Evolutionary conservation across 2,797 vertebrate species (phyloP), one percentile per base, ranked within the genome.

Genomic region (Leptoclinus maculatus): DNA sequence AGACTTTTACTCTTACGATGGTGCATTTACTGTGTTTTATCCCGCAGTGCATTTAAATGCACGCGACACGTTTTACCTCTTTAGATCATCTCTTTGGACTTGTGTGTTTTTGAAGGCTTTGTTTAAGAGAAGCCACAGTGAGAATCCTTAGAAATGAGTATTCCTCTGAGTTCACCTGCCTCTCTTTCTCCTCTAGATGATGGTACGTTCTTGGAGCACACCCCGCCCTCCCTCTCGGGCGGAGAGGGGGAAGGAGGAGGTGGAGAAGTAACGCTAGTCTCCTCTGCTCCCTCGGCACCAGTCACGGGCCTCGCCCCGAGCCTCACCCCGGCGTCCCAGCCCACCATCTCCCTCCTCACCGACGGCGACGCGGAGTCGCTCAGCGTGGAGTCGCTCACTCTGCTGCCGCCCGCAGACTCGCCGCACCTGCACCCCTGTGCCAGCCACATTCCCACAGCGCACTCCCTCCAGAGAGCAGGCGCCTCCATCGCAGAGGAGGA

Each of bases 261-360:
- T 9, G 81, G 66, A 64, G 87, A 87, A 25, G 79, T 86, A 84
- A 83, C 34, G 4, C 41, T 62, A 74, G 83, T 32, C 90, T 83
- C 83, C 71, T 91, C 78, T 72, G 2, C 72, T 43, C 14, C 82
- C 56, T 66, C 76, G 2, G 59, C 81, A 21, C 94, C 95, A 47
- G 32, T 39, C 62, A 92, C 95, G 0, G 91, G 93, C 59, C 86
- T 99, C 86, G 97, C 97, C 10, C 98, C 98, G n/a, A 99, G 98
- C 93, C 96, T 99, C 86, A 97, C 96, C 66, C 98, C 98, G 0
- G 94, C 98, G 1, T 96, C 95, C 72, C 98, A 99, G 93, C 98
- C 98, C 85, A 96, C 96, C 36, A 97, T 99, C 93, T 99, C 98
- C 32, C 94, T 99, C 71, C 94, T 99, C 79, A 97, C 96, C 0